Base-by-base conservation (phyloP, 2,113 vertebrate genomes). In the Nanorana parkeri region DNA sequence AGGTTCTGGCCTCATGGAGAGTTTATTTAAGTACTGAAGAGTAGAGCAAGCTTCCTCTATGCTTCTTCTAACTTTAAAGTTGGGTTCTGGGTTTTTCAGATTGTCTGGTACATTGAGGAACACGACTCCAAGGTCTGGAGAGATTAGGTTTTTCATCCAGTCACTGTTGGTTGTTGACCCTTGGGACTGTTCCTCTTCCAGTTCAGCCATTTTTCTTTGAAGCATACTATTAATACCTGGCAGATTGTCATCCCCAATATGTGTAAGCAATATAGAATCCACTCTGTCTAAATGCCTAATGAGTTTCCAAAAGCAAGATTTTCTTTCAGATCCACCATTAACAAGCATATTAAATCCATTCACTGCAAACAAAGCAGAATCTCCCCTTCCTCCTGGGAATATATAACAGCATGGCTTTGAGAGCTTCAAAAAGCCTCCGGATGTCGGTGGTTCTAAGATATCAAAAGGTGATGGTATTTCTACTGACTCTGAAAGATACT, bases 331-430 rank as follows among this genome's bases (percentile, higher is more conserved):
- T 51, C 97, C 97, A 55, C 97, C 97, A 0, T 99, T 98, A 84
- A 99, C 95, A 55, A 99, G 96, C 97, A 99, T 98, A 74, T 98
- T 99, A 90, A 99, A 99, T 65, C 97, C 97, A 1, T 99, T 99
- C 64, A 99, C 97, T 2, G 97, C 96, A 76, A 99, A 99, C 55
- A 99, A 88, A 11, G 97, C 97, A 3, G 97, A 98, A 84, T 99
- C 97, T 0, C 97, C 97, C 26, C 90, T 91, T 47, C 97, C 97
- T 0, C 96, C 97, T 0, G 97, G 97, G 78, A 99, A 99, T 88
- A 99, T 98, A 41, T 99, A 99, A 85, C 97, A 99, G 89, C 97
- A 99, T 16, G 97, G 97, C 85, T 98, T 99, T 69, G 96, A 99
- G 83, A 99, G 95, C 86, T 99, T 98, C 58, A 99, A 88, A 87